Base-by-base conservation (phyloP, 2,797 vertebrate species). In the Perodicticus potto region DNA sequence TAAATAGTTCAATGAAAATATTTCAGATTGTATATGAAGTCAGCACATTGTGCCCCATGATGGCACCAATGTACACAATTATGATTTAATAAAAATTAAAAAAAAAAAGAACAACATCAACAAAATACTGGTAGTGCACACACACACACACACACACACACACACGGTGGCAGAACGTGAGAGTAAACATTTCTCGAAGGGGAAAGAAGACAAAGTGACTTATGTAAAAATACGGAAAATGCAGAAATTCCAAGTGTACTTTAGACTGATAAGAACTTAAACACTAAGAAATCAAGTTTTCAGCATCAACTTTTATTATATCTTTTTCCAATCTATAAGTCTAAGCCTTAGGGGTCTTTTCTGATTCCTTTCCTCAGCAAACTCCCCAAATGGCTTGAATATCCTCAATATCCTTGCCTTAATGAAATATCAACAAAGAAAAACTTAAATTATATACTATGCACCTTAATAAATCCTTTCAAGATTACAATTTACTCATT, bases 361-460 rank as follows among this genome's bases (percentile, higher is more conserved):
- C 23, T 86, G 80, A 83, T 83, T 27, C 12, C 11, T 49, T 87
- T 80, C 22, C 12, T 90, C 10, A 69, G 27, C 2, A 11, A 86
- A 84, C 92, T 49, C 10, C 11, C 37, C 85, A 59, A 70, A 89
- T 7, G 55, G 22, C 12, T 82, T 85, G 22, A 81, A 92, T 74
- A 57, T 20, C 23, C 77, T 95, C 34, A 90, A 32, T 55, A 85
- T 73, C 0, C 5, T 76, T 93, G 7, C 49, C 55, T 96, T 91
- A 93, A 80, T 88, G 76, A 96, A 95, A 96, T 11, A 61, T 14
- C 3, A 74, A 34, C 53, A 45, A 86, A 86, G 70, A 14, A 10
- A 92, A 96, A 91, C 27, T 76, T 19, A 95, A 96, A 1, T 65
- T 14, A 61, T 63, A 13, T 23, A 6, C 55, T 76, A 20, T 55